These are phyloP conservation scores for Ypsolopha sequella DNA, from an alignment of 2,888 invertebrate species.

Conservation along the genomic window DNA sequence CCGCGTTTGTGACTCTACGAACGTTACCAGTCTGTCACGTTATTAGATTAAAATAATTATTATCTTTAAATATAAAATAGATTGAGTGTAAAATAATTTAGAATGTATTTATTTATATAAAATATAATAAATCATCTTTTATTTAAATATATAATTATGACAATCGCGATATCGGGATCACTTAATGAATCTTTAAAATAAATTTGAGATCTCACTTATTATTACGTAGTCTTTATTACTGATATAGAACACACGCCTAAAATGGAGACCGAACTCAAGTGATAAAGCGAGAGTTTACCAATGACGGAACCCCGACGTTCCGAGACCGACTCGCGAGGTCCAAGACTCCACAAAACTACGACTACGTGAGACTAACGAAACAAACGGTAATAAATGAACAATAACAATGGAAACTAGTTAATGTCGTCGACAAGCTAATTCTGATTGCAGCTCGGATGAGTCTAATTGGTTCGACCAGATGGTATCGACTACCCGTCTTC, in stretches of 20 bases:
- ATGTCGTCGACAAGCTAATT: constrained; percentile 48
- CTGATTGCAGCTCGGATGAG: constrained; percentile 61
- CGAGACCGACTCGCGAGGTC: constrained; percentile 7
- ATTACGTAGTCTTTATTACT: constrained; percentile 69
- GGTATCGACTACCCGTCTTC: constrained; percentile 19
- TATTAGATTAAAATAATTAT: constrained; percentile 71
- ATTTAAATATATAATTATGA: constrained; percentile 46
- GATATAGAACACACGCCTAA: constrained; percentile 66
- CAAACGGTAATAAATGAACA: constrained; percentile 48
- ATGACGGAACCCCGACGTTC: constrained; percentile 5
- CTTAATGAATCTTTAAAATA: constrained; percentile 64
- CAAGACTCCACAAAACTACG: too few relatives aligned
- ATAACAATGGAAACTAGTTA: constrained; percentile 60
- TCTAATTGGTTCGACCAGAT: constrained; percentile 63
- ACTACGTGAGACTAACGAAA: constrained; percentile 34
- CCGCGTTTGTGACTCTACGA: constrained; percentile 69
- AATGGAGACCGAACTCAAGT: constrained; percentile 60
- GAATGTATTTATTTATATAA: constrained; percentile 60
- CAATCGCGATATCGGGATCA: constrained; percentile 65
- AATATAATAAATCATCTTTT: constrained; percentile 69
- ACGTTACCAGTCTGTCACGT: constrained; percentile 71
- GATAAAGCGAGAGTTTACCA: constrained; percentile 50
- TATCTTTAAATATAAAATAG: constrained; percentile 67
- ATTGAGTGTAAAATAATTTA: constrained; percentile 67
- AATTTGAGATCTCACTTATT: constrained; percentile 72